Base-by-base conservation (phyloP, 2,113 vertebrate species). In the Cynocephalus volans region DNA sequence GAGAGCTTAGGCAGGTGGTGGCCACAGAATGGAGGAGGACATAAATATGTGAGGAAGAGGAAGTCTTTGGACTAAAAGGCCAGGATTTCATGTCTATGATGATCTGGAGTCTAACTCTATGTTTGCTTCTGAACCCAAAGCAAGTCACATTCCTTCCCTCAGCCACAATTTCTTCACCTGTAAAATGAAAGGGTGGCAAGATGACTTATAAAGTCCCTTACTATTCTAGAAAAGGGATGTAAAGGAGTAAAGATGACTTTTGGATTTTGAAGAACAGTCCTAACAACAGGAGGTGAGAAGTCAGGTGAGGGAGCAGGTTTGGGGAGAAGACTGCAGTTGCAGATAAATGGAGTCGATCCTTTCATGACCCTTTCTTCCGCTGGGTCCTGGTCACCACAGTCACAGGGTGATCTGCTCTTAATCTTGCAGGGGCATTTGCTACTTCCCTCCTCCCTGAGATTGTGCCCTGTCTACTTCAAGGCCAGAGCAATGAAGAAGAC, bases 401-500 rank as follows among this genome's bases (percentile, higher is more conserved):
- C 91, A 31, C 48, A 64, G 56, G 26, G 31, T 36, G 21, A 33
- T 17, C n/a, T 15, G 14, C 7, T 87, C 52, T 52, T 18, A 41
- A 54, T 36, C 28, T 36, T 26, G 14, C n/a, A 11, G 1, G 15
- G 45, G 10, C 52, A 21, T 31, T 24, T 0, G 3, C 60, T 3
- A 11, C 41, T 3, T 19, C 50, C 21, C 6, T 15, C 28, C 75
- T 6, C 26, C 5, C 17, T 17, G 64, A 72, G 73, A 26, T 3
- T 0, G 0, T 48, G 79, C 14, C 11, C 41, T 15, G 23, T 45
- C 5, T 23, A 3, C 14, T 5, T 36, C 69, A 26, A 18, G 19
- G 58, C 17, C 28, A 21, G 19, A 89, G 79, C 17, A 31, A 36
- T 15, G 19, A n/a, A 36, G 23, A 60, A 12, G 89, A 52, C n/a